Evolutionary conservation across 2,797 vertebrate genomes (phyloP).

Genomic region (Acanthurus tractus): DNA sequence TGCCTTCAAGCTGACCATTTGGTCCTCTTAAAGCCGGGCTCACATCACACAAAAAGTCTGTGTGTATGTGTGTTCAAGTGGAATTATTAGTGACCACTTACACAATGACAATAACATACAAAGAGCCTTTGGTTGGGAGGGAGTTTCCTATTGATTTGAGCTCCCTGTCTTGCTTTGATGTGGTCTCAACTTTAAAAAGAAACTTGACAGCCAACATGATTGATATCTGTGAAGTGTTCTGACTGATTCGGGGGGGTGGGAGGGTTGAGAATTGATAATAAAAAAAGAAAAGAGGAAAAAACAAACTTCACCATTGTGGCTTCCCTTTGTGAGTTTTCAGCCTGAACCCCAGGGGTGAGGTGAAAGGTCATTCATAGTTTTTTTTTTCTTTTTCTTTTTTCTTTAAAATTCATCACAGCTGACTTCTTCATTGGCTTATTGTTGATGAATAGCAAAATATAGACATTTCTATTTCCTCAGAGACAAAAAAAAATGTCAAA

Average conservation of each 20-base stretch:
- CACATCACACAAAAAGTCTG: slow-evolving; percentile 14
- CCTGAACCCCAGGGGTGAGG: slow-evolving; percentile 54
- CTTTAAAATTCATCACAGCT: slow-evolving; percentile 43
- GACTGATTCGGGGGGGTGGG: slow-evolving; percentile 17
- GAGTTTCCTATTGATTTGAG: slow-evolving; percentile 38
- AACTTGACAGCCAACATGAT: slow-evolving; percentile 54
- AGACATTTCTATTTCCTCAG: slow-evolving; percentile 1
- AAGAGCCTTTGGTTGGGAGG: slow-evolving; percentile 34
- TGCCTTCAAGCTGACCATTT: slow-evolving; percentile 75
- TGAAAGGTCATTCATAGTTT: slow-evolving; percentile 54
- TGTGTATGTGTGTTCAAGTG: slow-evolving; percentile 33
- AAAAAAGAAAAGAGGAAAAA: slow-evolving; percentile 3
- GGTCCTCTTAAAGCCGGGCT: slow-evolving; percentile 64
- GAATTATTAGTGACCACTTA: slow-evolving; percentile 49
- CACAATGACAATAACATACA: slow-evolving; percentile 44
- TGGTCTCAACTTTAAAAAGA: slow-evolving; percentile 26
- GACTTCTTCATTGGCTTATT: slow-evolving; percentile 19
- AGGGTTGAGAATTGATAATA: background rate
- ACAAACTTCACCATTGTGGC: background rate
- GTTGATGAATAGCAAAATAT: slow-evolving; percentile 26
- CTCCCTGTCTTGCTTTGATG: slow-evolving; percentile 40
- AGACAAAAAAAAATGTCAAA: slow-evolving; percentile 42
- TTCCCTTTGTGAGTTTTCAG: slow-evolving; percentile 48
- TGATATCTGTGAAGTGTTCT: slow-evolving; percentile 53
- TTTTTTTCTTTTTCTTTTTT: slow-evolving; percentile 45